Percentiles rank a stretch among this genome's conserved stretches.
Evolutionary conservation across 2,888 invertebrate genomes (phyloP).

Genomic region (Rutpela maculata): DNA sequence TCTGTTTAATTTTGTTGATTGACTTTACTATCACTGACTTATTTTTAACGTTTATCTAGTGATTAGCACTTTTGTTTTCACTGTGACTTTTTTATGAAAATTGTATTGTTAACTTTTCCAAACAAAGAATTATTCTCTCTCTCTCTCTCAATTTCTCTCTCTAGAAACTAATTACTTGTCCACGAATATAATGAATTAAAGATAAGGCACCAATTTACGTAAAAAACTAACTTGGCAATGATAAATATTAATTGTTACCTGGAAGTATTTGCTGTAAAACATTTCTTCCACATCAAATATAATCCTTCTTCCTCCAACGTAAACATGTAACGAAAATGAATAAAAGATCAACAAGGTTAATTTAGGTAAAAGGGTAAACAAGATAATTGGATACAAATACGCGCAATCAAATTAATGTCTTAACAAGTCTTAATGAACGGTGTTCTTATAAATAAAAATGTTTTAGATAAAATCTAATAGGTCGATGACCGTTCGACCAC

Average conservation of each 20-base stretch:
- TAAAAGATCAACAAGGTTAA: conserved; percentile 16
- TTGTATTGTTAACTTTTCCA: no score
- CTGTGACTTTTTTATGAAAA: no score
- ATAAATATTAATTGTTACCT: conserved; percentile 3
- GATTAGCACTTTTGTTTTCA: no score
- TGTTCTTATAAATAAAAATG: conserved; percentile 30
- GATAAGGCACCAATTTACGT: not conserved
- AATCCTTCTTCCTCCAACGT: not conserved
- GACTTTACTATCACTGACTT: no score
- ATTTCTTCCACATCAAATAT: conserved; percentile 20
- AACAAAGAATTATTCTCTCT: no score
- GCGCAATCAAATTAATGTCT: conserved; percentile 20
- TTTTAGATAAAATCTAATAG: conserved; percentile 17
- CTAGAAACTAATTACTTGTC: conserved; percentile 10
- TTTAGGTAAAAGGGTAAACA: conserved; percentile 27
- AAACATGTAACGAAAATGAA: conserved; percentile 29
- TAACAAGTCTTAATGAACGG: conserved; percentile 16
- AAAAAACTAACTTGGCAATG: not conserved
- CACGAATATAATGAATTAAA: not conserved
- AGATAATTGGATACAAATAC: conserved; percentile 17
- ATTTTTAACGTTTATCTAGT: no score
- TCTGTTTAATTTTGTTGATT: no score
- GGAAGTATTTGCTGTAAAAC: not conserved
- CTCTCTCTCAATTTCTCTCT: no score
- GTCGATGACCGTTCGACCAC: conserved; percentile 26